Evolutionary conservation across 2,113 vertebrate species (phyloP), one percentile per base, ranked within the genome.

Genomic region (Megaleporinus macrocephalus): DNA sequence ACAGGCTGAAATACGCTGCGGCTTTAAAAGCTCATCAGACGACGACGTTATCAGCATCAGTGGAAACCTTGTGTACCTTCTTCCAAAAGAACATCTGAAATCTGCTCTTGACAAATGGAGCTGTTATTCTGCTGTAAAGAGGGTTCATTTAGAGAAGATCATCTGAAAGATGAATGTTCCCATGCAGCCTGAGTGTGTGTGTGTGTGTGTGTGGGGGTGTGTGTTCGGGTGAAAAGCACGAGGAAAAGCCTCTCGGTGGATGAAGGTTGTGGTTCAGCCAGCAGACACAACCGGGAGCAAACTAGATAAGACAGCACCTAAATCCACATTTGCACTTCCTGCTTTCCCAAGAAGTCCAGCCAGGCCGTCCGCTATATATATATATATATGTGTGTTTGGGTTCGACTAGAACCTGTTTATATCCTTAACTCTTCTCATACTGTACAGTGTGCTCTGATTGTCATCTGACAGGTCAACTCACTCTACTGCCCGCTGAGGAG

Each of bases 331-430:
- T 53, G 29, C 66, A 61, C 57, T 83, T 83, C 72, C 84, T 79
- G 84, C 49, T 83, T 86, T 83, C 78, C 81, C 78, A 86, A 30
- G 68, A 66, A 80, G 79, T 57, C 10, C n/a, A 18, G 65, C 36
- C 4, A 18, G 20, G 1, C 20, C 3, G 6, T 16, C 65, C 22
- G 29, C 14, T 7, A 2, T 36, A 30, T 29, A 26, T 26, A 61
- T 13, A 11, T 61, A 0, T 61, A 4, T 26, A 26, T 26, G 26
- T 71, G 16, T 62, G 12, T n/a, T 36, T n/a, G n/a, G n/a, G n/a
- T n/a, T n/a, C n/a, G n/a, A n/a, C n/a, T n/a, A n/a, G n/a, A n/a
- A n/a, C n/a, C n/a, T n/a, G n/a, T n/a, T n/a, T n/a, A n/a, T n/a
- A n/a, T n/a, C n/a, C n/a, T n/a, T n/a, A n/a, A n/a, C n/a, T n/a